Conservation (phyloP, 2,113 vertebrate species). For the Tichodroma muraria region DNA sequence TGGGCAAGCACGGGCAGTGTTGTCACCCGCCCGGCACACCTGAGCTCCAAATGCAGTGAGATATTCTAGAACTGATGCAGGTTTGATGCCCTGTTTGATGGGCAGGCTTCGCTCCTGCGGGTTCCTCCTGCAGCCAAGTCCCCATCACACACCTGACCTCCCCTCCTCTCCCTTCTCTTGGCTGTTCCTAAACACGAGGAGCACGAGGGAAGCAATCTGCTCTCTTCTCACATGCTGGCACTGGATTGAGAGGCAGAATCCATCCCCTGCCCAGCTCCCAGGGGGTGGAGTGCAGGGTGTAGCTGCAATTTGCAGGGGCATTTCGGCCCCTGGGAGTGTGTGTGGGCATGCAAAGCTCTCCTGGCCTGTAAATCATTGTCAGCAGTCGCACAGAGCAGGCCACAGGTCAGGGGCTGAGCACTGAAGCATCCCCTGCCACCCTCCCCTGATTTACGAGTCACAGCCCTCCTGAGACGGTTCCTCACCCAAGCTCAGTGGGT, state of each 20-base stretch:
- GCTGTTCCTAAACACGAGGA: background rate
- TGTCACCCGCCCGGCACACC: background rate
- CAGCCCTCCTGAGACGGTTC: background rate
- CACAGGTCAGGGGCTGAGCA: slow-evolving; percentile 49
- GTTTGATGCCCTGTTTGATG: background rate
- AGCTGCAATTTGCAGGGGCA: background rate
- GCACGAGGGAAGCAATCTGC: background rate
- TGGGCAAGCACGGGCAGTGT: fast-evolving
- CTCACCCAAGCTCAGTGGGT: background rate
- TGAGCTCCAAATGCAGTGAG: background rate
- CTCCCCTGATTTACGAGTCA: fast-evolving
- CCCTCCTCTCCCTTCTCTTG: background rate
- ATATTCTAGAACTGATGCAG: background rate
- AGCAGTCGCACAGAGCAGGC: background rate
- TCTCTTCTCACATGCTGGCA: background rate
- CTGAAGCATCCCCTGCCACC: slow-evolving; percentile 23
- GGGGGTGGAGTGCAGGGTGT: background rate
- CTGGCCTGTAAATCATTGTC: slow-evolving; percentile 62
- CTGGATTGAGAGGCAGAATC: background rate
- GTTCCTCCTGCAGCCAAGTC: background rate
- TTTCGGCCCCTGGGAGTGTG: background rate
- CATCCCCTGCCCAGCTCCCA: background rate
- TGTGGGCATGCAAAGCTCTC: background rate
- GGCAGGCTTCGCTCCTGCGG: background rate
- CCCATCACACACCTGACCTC: too few relatives aligned